Base-by-base conservation (phyloP, 2,797 vertebrate species). In the Fratercula arctica region DNA sequence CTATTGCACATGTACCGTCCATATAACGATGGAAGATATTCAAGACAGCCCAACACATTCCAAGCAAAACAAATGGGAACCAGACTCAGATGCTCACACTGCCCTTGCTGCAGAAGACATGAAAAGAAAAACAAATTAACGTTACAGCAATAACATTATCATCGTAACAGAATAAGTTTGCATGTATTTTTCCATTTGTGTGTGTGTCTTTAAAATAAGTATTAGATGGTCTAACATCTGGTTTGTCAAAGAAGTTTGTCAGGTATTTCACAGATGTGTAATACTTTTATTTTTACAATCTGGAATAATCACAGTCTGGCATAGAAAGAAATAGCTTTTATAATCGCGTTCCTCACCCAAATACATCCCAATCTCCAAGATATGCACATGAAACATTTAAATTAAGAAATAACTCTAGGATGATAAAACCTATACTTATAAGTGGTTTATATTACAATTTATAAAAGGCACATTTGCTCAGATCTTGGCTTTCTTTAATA, bases 401-500 rank as follows among this genome's bases (percentile, higher is more conserved):
- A 96, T 96, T 92, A 96, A 95, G 95, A 97, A 97, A 97, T 96
- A 97, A 95, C 93, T 97, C 92, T 7, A 77, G 79, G 93, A 97
- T 96, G 96, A 97, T 97, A 97, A 97, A 97, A 86, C 76, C 74
- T 94, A 53, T 94, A 70, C 90, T 96, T 97, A 88, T 87, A 96
- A 96, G 87, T 85, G 69, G 77, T 80, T 97, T 97, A 97, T 94
- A 85, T 90, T 95, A 79, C 93, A 90, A 95, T 96, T 94, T 96
- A 93, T 94, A 95, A 90, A 93, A 93, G 94, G 84, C 95, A 85
- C 72, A 61, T 93, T 97, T 92, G 67, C 85, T 97, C 92, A 97
- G 96, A 97, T 97, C 93, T 92, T 93, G 92, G 67, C 81, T 94
- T 97, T 93, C 94, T 96, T 97, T 94, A 97, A 97, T 97, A 97